Evolutionary conservation across 2,113 vertebrate genomes (phyloP), one percentile per base, ranked within the genome.

Genomic region (Callocephalon fimbriatum): DNA sequence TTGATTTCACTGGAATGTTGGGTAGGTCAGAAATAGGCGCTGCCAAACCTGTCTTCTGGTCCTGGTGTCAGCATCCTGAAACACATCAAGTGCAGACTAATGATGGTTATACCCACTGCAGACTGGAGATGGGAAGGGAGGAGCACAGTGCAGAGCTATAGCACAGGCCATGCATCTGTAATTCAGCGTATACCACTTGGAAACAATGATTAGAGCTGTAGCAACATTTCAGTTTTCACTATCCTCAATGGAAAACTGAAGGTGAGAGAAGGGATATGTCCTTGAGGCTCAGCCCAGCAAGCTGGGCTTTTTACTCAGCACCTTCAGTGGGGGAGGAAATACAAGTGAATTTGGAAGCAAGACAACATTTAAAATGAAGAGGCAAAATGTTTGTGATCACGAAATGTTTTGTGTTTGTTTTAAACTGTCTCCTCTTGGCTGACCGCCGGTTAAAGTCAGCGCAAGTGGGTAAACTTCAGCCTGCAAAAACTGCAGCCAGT

Each of bases 11-110:
- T 47, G 73, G 38, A 90, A 67, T 25, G 19, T 19, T 68, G 88
- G 14, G 37, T 45, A 66, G 40, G 61, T 68, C 70, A 88, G 84
- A 93, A 81, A 78, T 0, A 87, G 12, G n/a, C 5, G 5, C 12
- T 42, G 35, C 9, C 16, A 45, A 62, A 73, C 21, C 37, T 75
- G 47, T 26, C 21, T 66, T 42, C 21, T 92, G 68, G 21, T 78
- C 22, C 74, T 61, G 61, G 23, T 38, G 21, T 35, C 51, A 73
- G 42, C 1, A 0, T 81, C 38, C 40, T 0, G 0, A 78, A 87
- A 72, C 19, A n/a, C 0, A 0, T 15, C 20, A 16, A 19, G 22
- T 9, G 51, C 44, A 76, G 48, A 56, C 23, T 1, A 0, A 3
- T 25, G 32, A 29, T 22, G 53, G 26, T 51, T 78, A 19, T 54